Evolutionary conservation across 2,113 vertebrate species (phyloP).

Genomic region (Scortum barcoo): DNA sequence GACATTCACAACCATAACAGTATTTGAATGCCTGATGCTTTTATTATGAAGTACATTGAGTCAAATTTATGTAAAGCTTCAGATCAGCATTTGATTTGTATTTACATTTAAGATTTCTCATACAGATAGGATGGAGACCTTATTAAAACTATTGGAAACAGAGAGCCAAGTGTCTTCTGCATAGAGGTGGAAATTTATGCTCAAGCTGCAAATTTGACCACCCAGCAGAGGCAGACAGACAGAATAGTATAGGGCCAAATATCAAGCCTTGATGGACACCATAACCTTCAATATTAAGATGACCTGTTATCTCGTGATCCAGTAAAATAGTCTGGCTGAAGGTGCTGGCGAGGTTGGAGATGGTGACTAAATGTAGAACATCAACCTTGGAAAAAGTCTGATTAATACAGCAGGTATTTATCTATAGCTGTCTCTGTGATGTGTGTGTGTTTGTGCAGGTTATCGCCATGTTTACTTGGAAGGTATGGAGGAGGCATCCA

Average conservation of each 20-base stretch:
- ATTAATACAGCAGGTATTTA: neutral
- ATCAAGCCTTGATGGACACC: neutral
- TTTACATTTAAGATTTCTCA: no score
- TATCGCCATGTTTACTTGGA: conserved; percentile 98
- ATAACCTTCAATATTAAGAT: neutral
- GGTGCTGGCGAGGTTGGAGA: neutral
- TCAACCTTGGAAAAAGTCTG: neutral
- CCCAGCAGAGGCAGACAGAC: neutral
- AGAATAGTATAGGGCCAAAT: neutral
- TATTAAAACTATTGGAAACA: neutral
- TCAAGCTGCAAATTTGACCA: neutral
- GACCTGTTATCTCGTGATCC: neutral
- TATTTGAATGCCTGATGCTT: neutral
- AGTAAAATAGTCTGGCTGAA: neutral
- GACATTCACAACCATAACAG: neutral
- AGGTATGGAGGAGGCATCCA: conserved; percentile 97
- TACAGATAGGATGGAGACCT: neutral
- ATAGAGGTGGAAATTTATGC: neutral
- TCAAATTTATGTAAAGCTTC: neutral
- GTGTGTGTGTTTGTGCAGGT: conserved; percentile 84
- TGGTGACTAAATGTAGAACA: neutral
- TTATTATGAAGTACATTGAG: neutral
- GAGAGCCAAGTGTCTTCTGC: neutral
- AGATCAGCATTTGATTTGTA: neutral
- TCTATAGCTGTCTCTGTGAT: neutral